These are phyloP conservation scores for Diloba caeruleocephala DNA, from an alignment of 2,888 invertebrate genomes.

Conservation along the genomic window DNA sequence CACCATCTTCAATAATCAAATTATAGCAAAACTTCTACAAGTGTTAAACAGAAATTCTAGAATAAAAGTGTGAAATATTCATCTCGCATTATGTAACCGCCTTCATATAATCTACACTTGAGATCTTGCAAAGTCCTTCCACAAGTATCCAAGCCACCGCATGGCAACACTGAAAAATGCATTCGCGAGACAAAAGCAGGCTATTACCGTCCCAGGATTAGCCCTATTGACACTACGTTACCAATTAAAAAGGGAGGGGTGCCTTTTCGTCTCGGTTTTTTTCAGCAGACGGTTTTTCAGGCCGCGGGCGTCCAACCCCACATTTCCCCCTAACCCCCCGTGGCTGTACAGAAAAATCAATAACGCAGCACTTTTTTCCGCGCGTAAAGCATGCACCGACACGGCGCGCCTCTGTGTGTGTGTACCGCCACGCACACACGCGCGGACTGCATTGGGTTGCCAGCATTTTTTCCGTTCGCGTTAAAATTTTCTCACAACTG, in stretches of 20 bases:
- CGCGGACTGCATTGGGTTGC: conserved; percentile 73
- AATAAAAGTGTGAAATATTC: conserved; percentile 40
- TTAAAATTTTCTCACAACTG: conserved; percentile 76
- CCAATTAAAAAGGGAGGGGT: conserved; percentile 89
- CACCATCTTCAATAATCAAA: neutral
- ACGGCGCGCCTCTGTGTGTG: conserved; percentile 70
- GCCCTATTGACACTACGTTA: conserved; percentile 89
- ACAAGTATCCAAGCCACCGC: conserved; percentile 61
- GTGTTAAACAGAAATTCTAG: too few species aligned
- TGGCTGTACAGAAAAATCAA: conserved; percentile 89
- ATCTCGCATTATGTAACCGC: conserved; percentile 22
- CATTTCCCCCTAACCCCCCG: conserved; percentile 66
- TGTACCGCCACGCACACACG: conserved; percentile 70
- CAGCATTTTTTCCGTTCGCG: conserved; percentile 79
- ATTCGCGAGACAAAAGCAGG: conserved; percentile 85
- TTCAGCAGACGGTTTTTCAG: conserved; percentile 89
- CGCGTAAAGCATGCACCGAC: conserved; percentile 90
- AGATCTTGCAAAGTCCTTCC: conserved; percentile 16
- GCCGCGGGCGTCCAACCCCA: conserved; percentile 81
- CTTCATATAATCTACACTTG: conserved; percentile 23
- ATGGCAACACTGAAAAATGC: conserved; percentile 86
- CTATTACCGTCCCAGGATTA: conserved; percentile 86
- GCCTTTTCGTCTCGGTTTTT: conserved; percentile 89
- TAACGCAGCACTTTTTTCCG: conserved; percentile 90
- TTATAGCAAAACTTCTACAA: neutral